Evolutionary conservation across 2,797 vertebrate species (phyloP).

Genomic region (Coccyzus lansbergi): DNA sequence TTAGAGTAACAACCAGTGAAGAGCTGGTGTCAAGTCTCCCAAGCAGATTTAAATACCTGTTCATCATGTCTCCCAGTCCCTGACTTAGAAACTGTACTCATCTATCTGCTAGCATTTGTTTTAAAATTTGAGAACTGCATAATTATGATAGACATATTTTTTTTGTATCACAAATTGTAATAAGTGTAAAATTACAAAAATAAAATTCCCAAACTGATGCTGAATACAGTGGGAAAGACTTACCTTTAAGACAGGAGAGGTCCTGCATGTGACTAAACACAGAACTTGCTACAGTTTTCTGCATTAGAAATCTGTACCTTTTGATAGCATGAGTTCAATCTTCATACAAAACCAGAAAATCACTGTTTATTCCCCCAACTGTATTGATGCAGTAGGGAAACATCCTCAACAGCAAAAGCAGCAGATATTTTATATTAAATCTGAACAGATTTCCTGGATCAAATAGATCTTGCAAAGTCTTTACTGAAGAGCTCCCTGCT

Average conservation of each 20-base stretch:
- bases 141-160: neutral
- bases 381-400: neutral
- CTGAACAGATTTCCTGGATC: neutral
- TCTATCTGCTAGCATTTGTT: neutral
- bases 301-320: neutral
- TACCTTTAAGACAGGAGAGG: neutral
- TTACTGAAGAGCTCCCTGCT: neutral
- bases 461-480: neutral
- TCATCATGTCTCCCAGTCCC: neutral
- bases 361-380: neutral
- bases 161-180: neutral
- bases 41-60: neutral
- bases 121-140: neutral
- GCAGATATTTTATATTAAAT: neutral
- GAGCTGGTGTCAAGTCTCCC: neutral
- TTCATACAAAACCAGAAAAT: neutral
- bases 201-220: neutral
- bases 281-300: neutral
- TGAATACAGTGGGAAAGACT: neutral
- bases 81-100: neutral
- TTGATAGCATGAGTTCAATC: neutral
- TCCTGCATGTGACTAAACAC: neutral
- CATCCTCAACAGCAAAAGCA: neutral
- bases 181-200: neutral
- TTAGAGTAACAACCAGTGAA: neutral